A percentile compares a stretch with the other conserved stretches of the same genome.
These are phyloP conservation scores for Anguilla megastoma DNA, from an alignment of 2,797 vertebrate genomes.

Conservation along the genomic window DNA sequence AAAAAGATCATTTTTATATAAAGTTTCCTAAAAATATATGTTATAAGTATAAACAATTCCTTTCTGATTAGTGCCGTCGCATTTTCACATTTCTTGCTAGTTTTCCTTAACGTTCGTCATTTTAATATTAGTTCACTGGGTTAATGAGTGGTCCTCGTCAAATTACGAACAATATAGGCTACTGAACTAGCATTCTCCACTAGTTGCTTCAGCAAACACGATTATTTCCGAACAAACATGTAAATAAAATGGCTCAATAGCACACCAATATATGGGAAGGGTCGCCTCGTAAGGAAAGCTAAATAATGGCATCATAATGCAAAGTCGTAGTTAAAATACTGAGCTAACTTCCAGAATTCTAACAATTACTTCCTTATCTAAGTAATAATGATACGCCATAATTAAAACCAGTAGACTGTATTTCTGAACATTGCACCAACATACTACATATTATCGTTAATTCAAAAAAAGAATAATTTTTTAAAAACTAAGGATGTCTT, in stretches of 20 bases:
- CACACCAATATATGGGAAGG: background rate
- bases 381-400: background rate
- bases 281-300: background rate
- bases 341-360: background rate
- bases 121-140: background rate
- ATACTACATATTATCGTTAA: background rate
- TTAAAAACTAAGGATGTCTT: background rate
- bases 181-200: background rate
- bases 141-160: background rate
- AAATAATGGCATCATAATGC: background rate
- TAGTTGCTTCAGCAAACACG: background rate
- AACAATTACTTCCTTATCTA: background rate
- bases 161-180: background rate
- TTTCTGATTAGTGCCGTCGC: background rate
- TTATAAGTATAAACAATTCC: background rate
- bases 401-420: background rate
- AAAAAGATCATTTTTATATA: background rate
- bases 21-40: background rate
- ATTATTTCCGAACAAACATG: background rate
- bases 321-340: background rate
- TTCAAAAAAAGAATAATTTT: background rate
- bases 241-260: background rate
- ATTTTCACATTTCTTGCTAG: background rate
- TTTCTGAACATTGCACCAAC: background rate
- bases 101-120: background rate